phyloP scores from a whole-genome alignment of 2,888 invertebrate species.

The Baronia brevicornis region DNA sequence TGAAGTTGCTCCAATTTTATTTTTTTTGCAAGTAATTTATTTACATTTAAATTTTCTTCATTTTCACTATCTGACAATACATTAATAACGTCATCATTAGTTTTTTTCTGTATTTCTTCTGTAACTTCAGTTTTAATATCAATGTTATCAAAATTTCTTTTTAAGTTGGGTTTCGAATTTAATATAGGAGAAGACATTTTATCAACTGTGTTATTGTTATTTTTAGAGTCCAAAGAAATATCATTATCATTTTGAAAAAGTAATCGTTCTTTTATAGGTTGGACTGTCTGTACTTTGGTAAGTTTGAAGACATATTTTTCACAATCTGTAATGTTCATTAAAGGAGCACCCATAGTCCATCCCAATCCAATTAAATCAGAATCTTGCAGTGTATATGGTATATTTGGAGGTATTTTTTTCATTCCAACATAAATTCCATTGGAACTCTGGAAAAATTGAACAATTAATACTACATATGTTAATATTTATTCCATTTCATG shows the following conservation, averaged over 20 bases:
- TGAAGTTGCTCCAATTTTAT: conserved; percentile 32
- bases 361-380: conserved; percentile 75
- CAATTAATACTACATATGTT: conserved; percentile 8
- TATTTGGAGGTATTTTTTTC: conserved; percentile 43
- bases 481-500: too few species aligned
- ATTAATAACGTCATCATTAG: conserved; percentile 30
- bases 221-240: conserved; percentile 22
- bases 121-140: conserved; percentile 25
- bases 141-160: conserved; percentile 34
- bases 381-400: conserved; percentile 43
- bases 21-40: conserved; percentile 28
- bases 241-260: conserved; percentile 44
- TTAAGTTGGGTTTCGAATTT: conserved; percentile 30
- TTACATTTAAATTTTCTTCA: conserved; percentile 23
- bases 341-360: conserved; percentile 41
- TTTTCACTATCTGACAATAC: conserved; percentile 45
- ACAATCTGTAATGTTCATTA: conserved; percentile 38
- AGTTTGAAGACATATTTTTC: conserved; percentile 59
- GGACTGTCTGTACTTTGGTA: conserved; percentile 25
- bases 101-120: conserved; percentile 15
- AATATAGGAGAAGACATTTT: conserved; percentile 22
- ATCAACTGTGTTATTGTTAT: conserved; percentile 5
- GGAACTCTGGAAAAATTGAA: conserved; percentile 68
- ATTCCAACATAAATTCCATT: conserved; percentile 77
- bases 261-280: conserved; percentile 32